Percentiles rank a stretch among this genome's conserved stretches.
Conservation (phyloP, 2,797 vertebrate species). For the Microctenopoma lineatum region DNA sequence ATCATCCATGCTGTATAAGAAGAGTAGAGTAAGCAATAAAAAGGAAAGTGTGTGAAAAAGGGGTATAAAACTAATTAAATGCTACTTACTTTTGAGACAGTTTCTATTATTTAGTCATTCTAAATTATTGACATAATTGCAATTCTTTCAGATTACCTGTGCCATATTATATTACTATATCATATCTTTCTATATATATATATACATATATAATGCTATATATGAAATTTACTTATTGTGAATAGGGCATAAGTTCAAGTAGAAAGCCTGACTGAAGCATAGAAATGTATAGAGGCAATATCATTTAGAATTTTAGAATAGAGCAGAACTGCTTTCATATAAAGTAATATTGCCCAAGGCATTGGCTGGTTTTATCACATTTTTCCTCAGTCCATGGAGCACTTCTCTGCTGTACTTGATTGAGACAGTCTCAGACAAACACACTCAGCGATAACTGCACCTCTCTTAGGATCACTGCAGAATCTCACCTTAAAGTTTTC, state of each 20-base stretch:
- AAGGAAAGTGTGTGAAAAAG: neutral
- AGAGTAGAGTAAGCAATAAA: constrained; percentile 11
- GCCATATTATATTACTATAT: neutral
- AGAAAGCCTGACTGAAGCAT: constrained; percentile 43
- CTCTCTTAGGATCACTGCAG: constrained; percentile 57
- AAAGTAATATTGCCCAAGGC: constrained; percentile 44
- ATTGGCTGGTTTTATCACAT: constrained; percentile 59
- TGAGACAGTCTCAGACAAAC: constrained; percentile 64
- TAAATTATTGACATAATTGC: constrained; percentile 22
- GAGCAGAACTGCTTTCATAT: constrained; percentile 59
- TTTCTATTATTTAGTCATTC: constrained; percentile 40
- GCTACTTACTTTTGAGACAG: constrained; percentile 6
- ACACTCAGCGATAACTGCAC: constrained; percentile 57
- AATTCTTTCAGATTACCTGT: constrained; percentile 11
- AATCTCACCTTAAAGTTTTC: constrained; percentile 58
- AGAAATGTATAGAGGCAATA: constrained; percentile 51
- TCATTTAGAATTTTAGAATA: constrained; percentile 54
- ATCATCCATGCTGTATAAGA: constrained; percentile 31
- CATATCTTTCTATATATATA: no score
- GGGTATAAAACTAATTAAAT: neutral
- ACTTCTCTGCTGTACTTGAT: constrained; percentile 55
- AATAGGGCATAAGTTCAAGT: constrained; percentile 26
- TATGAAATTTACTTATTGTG: constrained; percentile 14
- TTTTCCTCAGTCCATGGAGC: constrained; percentile 54
- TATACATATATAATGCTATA: no score